Evolutionary conservation across 2,797 vertebrate species (phyloP).

Genomic region (Halcyon chelicuti): DNA sequence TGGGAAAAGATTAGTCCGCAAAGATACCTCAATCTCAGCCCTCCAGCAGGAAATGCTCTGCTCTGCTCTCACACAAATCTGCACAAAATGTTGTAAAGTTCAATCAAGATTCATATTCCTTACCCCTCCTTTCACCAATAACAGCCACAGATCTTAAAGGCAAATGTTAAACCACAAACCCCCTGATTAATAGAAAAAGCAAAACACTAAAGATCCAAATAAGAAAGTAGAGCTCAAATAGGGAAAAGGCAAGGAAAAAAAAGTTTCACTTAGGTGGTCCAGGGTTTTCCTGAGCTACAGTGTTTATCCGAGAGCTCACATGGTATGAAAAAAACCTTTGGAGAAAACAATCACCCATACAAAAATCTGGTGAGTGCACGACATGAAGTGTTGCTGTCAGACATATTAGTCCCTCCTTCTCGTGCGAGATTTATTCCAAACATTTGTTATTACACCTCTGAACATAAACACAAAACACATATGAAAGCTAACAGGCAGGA

Average conservation of each 20-base stretch:
- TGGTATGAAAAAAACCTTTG: not conserved
- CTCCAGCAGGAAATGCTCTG: not conserved
- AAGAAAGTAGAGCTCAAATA: not conserved
- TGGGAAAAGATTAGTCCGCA: not conserved
- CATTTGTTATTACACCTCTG: conserved; percentile 42
- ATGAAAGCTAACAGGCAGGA: conserved; percentile 47
- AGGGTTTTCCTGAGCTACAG: not conserved
- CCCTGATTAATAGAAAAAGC: not conserved
- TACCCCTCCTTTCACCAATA: not conserved
- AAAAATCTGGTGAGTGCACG: not conserved
- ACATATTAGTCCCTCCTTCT: not conserved
- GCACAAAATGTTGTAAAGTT: not conserved
- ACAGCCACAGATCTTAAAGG: not conserved
- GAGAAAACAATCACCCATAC: not conserved
- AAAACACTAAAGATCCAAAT: not conserved
- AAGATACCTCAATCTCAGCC: not conserved
- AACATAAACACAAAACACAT: conserved; percentile 27
- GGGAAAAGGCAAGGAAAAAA: not conserved
- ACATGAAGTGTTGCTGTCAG: not conserved
- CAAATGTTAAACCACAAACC: not conserved
- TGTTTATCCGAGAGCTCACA: not conserved
- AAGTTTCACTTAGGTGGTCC: not conserved
- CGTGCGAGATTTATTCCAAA: not conserved
- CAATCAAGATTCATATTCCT: not conserved
- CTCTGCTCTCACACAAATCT: not conserved